Evolutionary conservation across 2,888 invertebrate genomes (phyloP), one percentile per base, ranked within the genome.

Genomic region (Trissolcus japonicus): DNA sequence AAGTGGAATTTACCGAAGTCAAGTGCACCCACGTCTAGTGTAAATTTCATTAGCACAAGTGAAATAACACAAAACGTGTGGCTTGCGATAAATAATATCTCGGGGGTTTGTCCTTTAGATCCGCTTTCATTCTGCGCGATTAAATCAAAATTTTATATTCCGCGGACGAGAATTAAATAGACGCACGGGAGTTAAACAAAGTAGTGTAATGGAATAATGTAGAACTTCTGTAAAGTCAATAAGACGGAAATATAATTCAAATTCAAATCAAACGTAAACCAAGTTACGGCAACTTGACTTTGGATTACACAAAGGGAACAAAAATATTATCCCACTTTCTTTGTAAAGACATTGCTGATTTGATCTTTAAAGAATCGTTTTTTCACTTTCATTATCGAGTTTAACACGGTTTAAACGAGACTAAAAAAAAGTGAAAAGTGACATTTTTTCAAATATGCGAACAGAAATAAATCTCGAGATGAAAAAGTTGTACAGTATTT

Each of bases 141-240:
- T 65, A 65, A 76, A 76, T 76, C 60, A 56, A 65, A 69, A 60
- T 76, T 76, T 69, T 68, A 76, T 76, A 76, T 69, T 65, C 60
- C 21, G 13, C 29, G 54, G 50, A 13, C 13, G 69, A 53, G 56
- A 76, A 65, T 76, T 65, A 76, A 69, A 76, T 71, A 76, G 65
- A 66, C 16, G 65, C 11, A 11, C 2, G 19, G 56, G 56, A 69
- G 69, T 69, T 69, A 69, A 63, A 56, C 35, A 51, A 74, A 60
- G 60, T 63, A 60, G 63, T 61, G 56, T 76, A 76, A 69, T 71
- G 69, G 66, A 76, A 71, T 76, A 76, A 76, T 61, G 61, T 69
- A 69, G 60, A 69, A 75, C 56, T 75, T 65, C 59, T 63, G 75
- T 68, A 69, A 75, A 68, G 75, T 68, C 68, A 75, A 75, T 69